Percentiles rank a stretch among this genome's conserved stretches.
phyloP scores from a whole-genome alignment of 1,140 invertebrate genomes.

The Diorhabda carinulata region DNA sequence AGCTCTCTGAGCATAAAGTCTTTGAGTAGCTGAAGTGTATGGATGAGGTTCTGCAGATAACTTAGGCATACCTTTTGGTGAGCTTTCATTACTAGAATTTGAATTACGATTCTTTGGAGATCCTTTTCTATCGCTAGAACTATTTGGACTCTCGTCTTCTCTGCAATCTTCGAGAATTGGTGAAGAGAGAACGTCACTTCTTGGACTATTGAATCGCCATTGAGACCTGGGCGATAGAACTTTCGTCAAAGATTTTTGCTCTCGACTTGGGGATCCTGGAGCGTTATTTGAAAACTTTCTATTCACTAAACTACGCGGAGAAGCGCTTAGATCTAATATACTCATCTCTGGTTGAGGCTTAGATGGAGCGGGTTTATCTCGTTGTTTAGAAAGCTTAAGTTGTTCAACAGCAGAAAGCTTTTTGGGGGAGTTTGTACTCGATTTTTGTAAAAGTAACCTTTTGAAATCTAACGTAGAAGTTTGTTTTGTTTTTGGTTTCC shows the following conservation, averaged over 20 bases:
- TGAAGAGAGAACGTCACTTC: slow-evolving; percentile 76
- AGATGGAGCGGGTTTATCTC: slow-evolving; percentile 35
- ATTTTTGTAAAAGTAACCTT: slow-evolving; percentile 67
- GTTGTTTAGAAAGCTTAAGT: slow-evolving; percentile 67
- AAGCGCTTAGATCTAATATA: slow-evolving; percentile 62
- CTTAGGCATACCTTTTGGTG: slow-evolving; percentile 7
- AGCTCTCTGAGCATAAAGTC: slow-evolving; percentile 54
- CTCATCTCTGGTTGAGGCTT: slow-evolving; percentile 50
- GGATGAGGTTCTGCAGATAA: slow-evolving; percentile 27
- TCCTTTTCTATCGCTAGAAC: slow-evolving; percentile 49
- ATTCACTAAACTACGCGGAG: slow-evolving; percentile 61
- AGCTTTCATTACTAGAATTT: slow-evolving; percentile 20
- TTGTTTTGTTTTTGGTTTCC: slow-evolving; percentile 48
- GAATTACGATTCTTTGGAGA: slow-evolving; percentile 22
- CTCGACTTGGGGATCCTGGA: slow-evolving; percentile 50
- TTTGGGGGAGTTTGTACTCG: slow-evolving; percentile 51
- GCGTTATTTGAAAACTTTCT: slow-evolving; percentile 56
- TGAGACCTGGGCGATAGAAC: slow-evolving; percentile 66
- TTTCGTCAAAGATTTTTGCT: slow-evolving; percentile 56
- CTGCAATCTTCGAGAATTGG: slow-evolving; percentile 79
- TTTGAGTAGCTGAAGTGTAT: slow-evolving; percentile 50
- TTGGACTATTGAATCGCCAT: slow-evolving; percentile 67
- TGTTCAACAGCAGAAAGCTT: slow-evolving; percentile 80
- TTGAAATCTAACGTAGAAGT: slow-evolving; percentile 79
- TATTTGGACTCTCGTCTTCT: slow-evolving; percentile 62